phyloP scores from a whole-genome alignment of 1,140 invertebrate species.

The Euschistus heros region DNA sequence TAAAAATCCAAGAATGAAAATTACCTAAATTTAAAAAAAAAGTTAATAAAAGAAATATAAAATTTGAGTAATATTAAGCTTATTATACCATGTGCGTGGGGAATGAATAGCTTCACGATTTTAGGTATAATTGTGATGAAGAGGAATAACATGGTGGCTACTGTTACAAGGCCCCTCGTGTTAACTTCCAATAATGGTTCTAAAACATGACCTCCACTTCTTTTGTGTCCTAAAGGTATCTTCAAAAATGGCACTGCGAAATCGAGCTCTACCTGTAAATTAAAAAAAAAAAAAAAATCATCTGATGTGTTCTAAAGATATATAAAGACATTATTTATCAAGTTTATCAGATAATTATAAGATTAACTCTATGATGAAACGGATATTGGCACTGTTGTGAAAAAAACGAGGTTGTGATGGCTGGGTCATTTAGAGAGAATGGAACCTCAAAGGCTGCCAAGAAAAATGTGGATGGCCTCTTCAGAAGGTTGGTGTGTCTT shows the following conservation, averaged over 20 bases:
- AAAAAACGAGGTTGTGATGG: too few relatives aligned
- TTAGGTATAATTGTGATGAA: conserved; percentile 20
- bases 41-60: background rate
- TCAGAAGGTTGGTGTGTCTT: too few relatives aligned
- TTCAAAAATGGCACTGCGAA: conserved; percentile 22
- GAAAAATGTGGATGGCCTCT: too few relatives aligned
- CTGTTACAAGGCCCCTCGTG: conserved; percentile 18
- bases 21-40: background rate
- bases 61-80: background rate
- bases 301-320: too few relatives aligned
- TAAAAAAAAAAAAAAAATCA: background rate
- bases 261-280: conserved; percentile 22
- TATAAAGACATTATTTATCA: too few relatives aligned
- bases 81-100: conserved; percentile 18
- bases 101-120: conserved; percentile 18
- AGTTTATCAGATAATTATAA: too few relatives aligned
- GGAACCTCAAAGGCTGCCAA: too few relatives aligned
- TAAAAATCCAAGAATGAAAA: background rate
- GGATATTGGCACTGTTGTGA: too few relatives aligned
- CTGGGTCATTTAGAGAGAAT: too few relatives aligned
- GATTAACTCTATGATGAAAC: too few relatives aligned
- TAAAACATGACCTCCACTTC: background rate
- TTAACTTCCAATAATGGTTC: conserved; percentile 17
- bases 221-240: conserved; percentile 10
- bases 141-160: conserved; percentile 19